Evolutionary conservation across 2,888 invertebrate genomes (phyloP), one percentile per base, ranked within the genome.

Genomic region (Drosophila meridiana): DNA sequence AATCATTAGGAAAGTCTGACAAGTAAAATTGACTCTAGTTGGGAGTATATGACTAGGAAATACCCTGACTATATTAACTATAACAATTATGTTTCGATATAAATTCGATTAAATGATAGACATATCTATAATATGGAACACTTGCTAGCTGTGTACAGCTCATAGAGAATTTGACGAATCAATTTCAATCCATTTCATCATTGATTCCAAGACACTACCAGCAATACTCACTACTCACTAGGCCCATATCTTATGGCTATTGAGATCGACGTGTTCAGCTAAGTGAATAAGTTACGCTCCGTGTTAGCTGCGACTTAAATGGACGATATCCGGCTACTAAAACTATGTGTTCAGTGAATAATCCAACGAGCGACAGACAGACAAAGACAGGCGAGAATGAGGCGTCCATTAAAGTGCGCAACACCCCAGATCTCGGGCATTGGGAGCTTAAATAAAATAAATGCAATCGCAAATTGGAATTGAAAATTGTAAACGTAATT

Each of bases 361-460:
- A 3, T 32, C 42, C 30, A n/a, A 28, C 6, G 13, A 34, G n/a
- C 6, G 13, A 34, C 11, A 14, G 38, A 14, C 13, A 53, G 5
- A 45, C 26, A 26, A 11, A 11, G 45, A 26, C 2, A 4, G 2
- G 42, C n/a, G 42, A n/a, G n/a, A 20, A 20, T 0, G 20, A n/a
- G 20, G 2, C 1, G 2, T 26, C 26, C 43, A 59, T 66, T 62
- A 57, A 61, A 63, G 48, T 40, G 57, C 56, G 56, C 76, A 60
- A 65, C 72, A 52, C 70, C 38, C 26, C 30, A 34, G 38, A 14
- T 45, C 13, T 7, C 28, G 62, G 26, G 59, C 55, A 76, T 58
- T 70, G 66, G 53, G 62, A 76, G 76, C 48, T 76, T 73, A 76
- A 80, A 82, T 80, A 70, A 66, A 80, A 82, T 80, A 73, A 80